Conservation (phyloP, 1,140 invertebrate species). For the Eumaeus atala region DNA sequence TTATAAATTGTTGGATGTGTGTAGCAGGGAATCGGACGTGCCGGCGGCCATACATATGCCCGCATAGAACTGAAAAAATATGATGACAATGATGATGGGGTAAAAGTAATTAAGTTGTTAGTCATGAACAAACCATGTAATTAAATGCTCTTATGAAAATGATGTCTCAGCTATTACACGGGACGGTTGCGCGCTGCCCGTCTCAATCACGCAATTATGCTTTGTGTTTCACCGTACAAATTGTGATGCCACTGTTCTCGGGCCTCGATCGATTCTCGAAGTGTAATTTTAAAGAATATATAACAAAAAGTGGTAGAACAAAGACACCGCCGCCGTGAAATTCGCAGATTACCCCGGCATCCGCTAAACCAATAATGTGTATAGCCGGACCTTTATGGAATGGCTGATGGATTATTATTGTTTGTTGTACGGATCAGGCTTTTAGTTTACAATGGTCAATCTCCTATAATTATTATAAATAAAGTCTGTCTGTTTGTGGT, state of each 20-base stretch:
- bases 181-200: constrained; percentile 23
- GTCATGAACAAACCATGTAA: too few species aligned
- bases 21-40: too few species aligned
- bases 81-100: too few species aligned
- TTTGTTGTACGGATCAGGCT: background rate
- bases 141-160: too few species aligned
- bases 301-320: constrained; percentile 46
- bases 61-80: too few species aligned
- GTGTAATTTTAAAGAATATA: constrained; percentile 55
- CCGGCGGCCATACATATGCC: too few species aligned
- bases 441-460: too few species aligned
- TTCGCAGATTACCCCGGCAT: constrained; percentile 62
- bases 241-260: constrained; percentile 38
- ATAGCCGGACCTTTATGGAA: constrained; percentile 29
- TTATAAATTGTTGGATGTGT: too few species aligned
- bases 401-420: constrained; percentile 25
- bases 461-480: too few species aligned
- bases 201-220: constrained; percentile 43
- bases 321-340: constrained; percentile 56
- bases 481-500: too few species aligned
- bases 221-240: constrained; percentile 59
- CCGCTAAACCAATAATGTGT: constrained; percentile 64
- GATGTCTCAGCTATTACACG: background rate
- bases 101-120: too few species aligned
- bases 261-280: constrained; percentile 47